Evolutionary conservation across 2,888 invertebrate species (phyloP).

Genomic region (Caenorhabditis uteleia): DNA sequence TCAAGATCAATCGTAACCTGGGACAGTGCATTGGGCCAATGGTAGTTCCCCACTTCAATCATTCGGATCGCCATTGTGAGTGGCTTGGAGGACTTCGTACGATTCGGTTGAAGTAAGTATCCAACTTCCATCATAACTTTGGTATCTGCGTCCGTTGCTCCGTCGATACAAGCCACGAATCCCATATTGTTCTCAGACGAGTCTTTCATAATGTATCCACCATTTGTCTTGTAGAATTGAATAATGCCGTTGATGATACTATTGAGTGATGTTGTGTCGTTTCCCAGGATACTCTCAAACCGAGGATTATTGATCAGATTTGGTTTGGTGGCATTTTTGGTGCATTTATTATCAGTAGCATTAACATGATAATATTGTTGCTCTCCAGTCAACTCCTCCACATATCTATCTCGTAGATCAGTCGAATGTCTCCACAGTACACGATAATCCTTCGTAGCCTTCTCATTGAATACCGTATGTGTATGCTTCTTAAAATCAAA

Average conservation of each 20-base stretch:
- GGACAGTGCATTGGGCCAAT: too few species aligned
- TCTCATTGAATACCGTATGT: slow-evolving; percentile 21
- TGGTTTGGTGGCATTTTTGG: slow-evolving; percentile 7
- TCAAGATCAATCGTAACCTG: slow-evolving; percentile 28
- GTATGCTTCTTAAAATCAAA: slow-evolving; percentile 6
- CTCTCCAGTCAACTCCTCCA: slow-evolving; percentile 8
- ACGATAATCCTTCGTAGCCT: slow-evolving; percentile 3
- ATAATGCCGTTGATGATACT: slow-evolving; percentile 14
- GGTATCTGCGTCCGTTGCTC: slow-evolving; percentile 8
- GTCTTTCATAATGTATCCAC: too few species aligned
- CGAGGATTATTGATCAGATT: slow-evolving; percentile 4
- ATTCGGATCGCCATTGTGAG: slow-evolving; percentile 28
- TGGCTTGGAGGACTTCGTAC: slow-evolving; percentile 12
- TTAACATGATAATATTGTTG: slow-evolving; percentile 7
- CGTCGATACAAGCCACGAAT: slow-evolving; percentile 25
- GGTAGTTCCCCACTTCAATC: slow-evolving; percentile 15
- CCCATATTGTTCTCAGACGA: too few species aligned
- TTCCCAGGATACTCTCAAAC: slow-evolving; percentile 10
- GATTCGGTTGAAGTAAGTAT: slow-evolving; percentile 11
- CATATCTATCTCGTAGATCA: slow-evolving; percentile 14
- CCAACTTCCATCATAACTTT: slow-evolving; percentile 26
- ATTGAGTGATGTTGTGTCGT: slow-evolving; percentile 7
- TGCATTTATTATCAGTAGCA: slow-evolving; percentile 13
- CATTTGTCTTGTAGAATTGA: slow-evolving; percentile 1
- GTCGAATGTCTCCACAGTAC: slow-evolving; percentile 6